Conservation (phyloP, 2,113 vertebrate genomes). For the Solenodon paradoxus region DNA sequence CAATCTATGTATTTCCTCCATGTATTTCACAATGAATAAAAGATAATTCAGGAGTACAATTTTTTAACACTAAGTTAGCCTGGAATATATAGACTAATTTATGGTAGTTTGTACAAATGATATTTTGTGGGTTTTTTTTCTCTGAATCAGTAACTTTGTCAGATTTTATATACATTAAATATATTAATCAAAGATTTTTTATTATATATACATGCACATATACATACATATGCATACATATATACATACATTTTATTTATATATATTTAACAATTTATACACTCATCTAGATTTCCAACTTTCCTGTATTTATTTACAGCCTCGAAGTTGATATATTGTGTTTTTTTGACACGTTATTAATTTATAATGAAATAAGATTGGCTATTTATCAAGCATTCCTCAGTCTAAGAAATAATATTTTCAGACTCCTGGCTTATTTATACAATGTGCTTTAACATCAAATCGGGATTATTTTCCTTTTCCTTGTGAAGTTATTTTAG, state of each 20-base stretch:
- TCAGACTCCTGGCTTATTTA: neutral
- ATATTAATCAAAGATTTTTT: neutral
- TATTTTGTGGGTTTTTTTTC: neutral
- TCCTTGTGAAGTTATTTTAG: neutral
- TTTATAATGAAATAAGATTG: slow-evolving; percentile 15
- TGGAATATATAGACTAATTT: neutral
- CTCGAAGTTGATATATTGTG: neutral
- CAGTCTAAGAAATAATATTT: slow-evolving; percentile 1
- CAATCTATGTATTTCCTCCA: no score
- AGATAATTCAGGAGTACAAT: neutral
- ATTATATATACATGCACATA: neutral
- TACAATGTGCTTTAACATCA: neutral
- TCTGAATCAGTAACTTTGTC: neutral
- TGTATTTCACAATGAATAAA: neutral
- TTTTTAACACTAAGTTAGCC: neutral
- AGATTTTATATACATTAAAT: neutral
- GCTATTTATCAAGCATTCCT: neutral
- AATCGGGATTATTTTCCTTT: slow-evolving; percentile 4
- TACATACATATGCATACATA: neutral
- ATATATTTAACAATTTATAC: neutral
- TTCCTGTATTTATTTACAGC: neutral
- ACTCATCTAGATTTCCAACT: neutral
- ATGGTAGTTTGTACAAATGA: neutral
- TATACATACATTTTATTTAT: neutral
- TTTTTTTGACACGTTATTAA: slow-evolving; percentile 11